phyloP scores from a whole-genome alignment of 2,888 invertebrate species.

The Crepidodera aurea region DNA sequence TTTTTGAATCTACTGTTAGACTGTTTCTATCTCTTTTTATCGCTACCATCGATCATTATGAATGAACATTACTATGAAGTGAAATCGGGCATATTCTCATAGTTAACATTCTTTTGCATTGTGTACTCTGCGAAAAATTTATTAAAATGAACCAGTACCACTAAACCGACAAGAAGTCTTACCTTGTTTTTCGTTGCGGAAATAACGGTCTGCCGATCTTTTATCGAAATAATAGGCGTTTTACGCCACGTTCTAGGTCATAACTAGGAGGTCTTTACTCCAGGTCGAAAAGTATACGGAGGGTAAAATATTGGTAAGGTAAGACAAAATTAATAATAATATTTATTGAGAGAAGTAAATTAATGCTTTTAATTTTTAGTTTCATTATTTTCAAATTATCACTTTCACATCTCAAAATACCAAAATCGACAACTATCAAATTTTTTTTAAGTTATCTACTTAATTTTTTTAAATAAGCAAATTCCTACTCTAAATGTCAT shows the following conservation, averaged over 20 bases:
- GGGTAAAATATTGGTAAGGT: too few species aligned
- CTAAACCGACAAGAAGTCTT: slow-evolving; percentile 11
- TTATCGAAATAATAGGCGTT: slow-evolving; percentile 13
- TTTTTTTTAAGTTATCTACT: too few species aligned
- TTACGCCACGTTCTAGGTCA: slow-evolving; percentile 13
- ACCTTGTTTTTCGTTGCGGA: slow-evolving; percentile 10
- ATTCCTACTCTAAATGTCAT: too few species aligned
- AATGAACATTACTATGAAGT: slow-evolving; percentile 15
- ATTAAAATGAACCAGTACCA: slow-evolving; percentile 6
- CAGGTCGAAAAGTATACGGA: not conserved
- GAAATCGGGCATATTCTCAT: slow-evolving; percentile 34
- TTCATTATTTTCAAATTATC: too few species aligned
- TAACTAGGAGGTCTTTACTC: not conserved
- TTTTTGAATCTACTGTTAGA: slow-evolving; percentile 5
- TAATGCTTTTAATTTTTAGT: too few species aligned
- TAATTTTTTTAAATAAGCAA: too few species aligned
- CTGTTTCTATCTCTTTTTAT: not conserved
- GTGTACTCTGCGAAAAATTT: slow-evolving; percentile 22
- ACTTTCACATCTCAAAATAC: too few species aligned
- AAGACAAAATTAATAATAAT: too few species aligned
- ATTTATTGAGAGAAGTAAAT: too few species aligned
- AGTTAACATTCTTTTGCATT: slow-evolving; percentile 35
- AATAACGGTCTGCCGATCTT: slow-evolving; percentile 13
- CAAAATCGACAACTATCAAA: too few species aligned
- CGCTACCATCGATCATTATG: slow-evolving; percentile 6